These are phyloP conservation scores for Danio jaintianensis DNA, from an alignment of 2,797 vertebrate species.

Conservation along the genomic window DNA sequence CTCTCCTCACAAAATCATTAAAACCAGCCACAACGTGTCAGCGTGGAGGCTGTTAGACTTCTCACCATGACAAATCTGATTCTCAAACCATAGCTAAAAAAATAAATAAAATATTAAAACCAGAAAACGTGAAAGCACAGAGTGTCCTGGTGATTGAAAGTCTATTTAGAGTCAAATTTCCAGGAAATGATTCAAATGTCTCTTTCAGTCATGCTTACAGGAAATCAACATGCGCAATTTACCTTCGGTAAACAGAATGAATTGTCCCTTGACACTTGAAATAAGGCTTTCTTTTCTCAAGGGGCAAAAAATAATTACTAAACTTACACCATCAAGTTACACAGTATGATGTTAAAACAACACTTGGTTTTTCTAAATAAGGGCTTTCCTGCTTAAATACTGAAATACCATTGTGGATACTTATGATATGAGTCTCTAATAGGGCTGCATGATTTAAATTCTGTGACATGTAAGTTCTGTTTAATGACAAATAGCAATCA, in stretches of 20 bases:
- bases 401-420: neutral
- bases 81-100: constrained; percentile 30
- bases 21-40: constrained; percentile 44
- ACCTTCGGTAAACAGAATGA: constrained; percentile 35
- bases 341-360: constrained; percentile 16
- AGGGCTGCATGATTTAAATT: neutral
- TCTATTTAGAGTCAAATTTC: constrained; percentile 32
- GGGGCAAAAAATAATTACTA: constrained; percentile 5
- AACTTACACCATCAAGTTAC: constrained; percentile 2
- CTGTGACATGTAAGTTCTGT: no score
- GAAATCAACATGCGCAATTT: constrained; percentile 30
- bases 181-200: constrained; percentile 36
- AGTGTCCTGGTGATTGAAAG: constrained; percentile 21
- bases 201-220: constrained; percentile 35
- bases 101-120: neutral
- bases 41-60: constrained; percentile 34
- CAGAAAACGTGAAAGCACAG: constrained; percentile 8
- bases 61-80: constrained; percentile 45
- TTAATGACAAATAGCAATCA: no score
- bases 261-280: constrained; percentile 33
- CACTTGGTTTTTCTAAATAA: neutral
- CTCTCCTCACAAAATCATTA: constrained; percentile 18
- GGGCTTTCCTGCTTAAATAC: neutral
- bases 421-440: neutral
- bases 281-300: constrained; percentile 34